Base-by-base conservation (phyloP, 2,113 vertebrate species). In the Chunga burmeisteri region DNA sequence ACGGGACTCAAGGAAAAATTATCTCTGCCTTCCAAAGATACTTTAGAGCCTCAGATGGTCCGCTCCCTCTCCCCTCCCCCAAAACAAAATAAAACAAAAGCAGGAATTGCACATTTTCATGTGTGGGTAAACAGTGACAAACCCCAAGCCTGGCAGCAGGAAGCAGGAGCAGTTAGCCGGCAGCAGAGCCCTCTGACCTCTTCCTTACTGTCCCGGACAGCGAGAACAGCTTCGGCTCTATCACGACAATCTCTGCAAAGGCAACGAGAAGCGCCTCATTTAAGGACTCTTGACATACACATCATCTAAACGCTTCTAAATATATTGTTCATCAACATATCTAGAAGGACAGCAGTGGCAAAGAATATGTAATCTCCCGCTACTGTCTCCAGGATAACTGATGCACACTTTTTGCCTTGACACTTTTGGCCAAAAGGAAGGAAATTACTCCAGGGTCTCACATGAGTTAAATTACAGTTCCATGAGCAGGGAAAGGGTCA, bases 71-170 rank as follows among this genome's bases (percentile, higher is more conserved):
- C 66, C 81, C 72, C 56, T 78, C 81, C 77, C 65, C 84, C 78
- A 75, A 58, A 91, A 10, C 3, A 4, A 74, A 92, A 40, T 40
- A 66, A 94, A 92, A 94, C 83, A 95, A 95, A 96, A 94, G 94
- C 91, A 94, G 94, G 95, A 94, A 94, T 95, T 85, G 66, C 77
- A 81, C 62, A 32, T 94, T 94, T 96, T 86, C 47, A 4, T 25
- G 56, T 26, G 73, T 46, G 86, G 70, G 73, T 85, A 91, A 97
- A 96, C 94, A 96, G 89, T 68, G 74, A 63, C 58, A 77, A 90
- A 5, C 70, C 44, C 70, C 9, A 5, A 67, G 73, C 56, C 7
- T 59, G 92, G 88, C 96, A 95, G 95, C 88, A 95, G 95, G 96
- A 97, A 96, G 90, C 89, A 86, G 81, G 70, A 91, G 78, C 11